phyloP scores from a whole-genome alignment of 2,797 vertebrate species.

The Semaprochilodus insignis region DNA sequence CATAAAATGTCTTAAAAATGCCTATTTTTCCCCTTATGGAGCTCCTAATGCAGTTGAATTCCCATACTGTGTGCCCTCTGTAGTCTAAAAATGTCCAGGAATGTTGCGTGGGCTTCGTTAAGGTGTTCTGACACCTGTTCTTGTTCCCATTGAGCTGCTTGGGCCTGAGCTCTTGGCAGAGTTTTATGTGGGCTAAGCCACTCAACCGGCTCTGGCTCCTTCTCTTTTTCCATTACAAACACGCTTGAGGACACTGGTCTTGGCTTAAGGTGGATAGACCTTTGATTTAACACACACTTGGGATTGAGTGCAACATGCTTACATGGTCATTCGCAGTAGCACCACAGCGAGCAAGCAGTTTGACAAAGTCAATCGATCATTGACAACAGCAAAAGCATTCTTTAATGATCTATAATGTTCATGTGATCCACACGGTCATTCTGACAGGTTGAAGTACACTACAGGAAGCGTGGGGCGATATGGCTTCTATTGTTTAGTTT shows the following conservation, averaged over 20 bases:
- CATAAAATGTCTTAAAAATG: background rate
- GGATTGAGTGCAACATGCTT: background rate
- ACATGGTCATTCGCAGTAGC: background rate
- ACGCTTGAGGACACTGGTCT: background rate
- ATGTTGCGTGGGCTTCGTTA: slow-evolving; percentile 32
- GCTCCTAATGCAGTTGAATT: background rate
- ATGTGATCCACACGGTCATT: background rate
- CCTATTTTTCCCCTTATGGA: background rate
- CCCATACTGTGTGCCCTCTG: background rate
- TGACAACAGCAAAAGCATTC: background rate
- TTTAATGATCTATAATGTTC: too few species aligned
- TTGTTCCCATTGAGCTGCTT: slow-evolving; percentile 64
- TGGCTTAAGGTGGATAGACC: background rate
- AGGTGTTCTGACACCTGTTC: slow-evolving; percentile 64
- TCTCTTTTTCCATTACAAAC: slow-evolving; percentile 9
- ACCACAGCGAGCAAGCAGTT: background rate
- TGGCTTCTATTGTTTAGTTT: too few species aligned
- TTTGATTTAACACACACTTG: background rate
- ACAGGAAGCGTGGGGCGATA: background rate
- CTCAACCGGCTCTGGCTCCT: slow-evolving; percentile 5
- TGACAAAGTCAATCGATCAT: background rate
- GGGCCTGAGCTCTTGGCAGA: slow-evolving; percentile 44
- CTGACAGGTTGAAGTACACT: background rate
- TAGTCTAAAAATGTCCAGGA: slow-evolving; percentile 50
- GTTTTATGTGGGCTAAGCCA: slow-evolving; percentile 15